Conservation (phyloP, 92 coral and sea anemone genomes). For the Umimayanthus kanabou region DNA sequence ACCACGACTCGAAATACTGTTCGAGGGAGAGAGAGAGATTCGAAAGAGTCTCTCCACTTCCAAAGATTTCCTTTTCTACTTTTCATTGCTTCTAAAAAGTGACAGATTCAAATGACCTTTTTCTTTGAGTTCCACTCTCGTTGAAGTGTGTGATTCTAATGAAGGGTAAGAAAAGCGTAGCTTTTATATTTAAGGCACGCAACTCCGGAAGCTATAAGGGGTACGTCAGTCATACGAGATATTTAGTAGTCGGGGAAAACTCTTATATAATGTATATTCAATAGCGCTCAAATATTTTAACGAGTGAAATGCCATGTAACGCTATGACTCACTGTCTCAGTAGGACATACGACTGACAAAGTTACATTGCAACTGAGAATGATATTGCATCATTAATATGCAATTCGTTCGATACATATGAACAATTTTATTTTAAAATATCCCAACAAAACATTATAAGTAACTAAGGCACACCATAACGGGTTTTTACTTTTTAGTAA, state of each 20-base stretch:
- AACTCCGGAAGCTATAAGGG: conserved; percentile 31
- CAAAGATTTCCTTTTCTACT: conserved; percentile 36
- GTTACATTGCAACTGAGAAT: background rate
- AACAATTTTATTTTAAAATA: no score
- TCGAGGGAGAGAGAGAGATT: conserved; percentile 70
- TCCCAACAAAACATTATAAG: background rate
- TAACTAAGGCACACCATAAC: no score
- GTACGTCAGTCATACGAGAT: conserved; percentile 30
- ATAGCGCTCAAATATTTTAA: background rate
- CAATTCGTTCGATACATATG: background rate
- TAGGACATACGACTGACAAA: background rate
- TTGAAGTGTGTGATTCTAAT: conserved; percentile 18
- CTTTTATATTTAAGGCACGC: background rate
- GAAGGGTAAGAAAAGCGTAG: background rate
- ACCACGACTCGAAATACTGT: conserved; percentile 85
- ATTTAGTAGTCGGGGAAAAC: conserved; percentile 29
- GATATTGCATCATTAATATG: background rate
- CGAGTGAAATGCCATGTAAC: conserved; percentile 20
- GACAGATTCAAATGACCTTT: background rate
- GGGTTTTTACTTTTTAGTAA: no score
- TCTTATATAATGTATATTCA: background rate
- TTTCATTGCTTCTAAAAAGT: conserved; percentile 19
- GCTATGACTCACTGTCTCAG: background rate
- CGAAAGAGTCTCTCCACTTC: conserved; percentile 62
- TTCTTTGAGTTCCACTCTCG: background rate